Percentiles rank a stretch among this genome's conserved stretches.
Evolutionary conservation across 2,113 vertebrate genomes (phyloP).

Genomic region (Thunnus maccoyii): DNA sequence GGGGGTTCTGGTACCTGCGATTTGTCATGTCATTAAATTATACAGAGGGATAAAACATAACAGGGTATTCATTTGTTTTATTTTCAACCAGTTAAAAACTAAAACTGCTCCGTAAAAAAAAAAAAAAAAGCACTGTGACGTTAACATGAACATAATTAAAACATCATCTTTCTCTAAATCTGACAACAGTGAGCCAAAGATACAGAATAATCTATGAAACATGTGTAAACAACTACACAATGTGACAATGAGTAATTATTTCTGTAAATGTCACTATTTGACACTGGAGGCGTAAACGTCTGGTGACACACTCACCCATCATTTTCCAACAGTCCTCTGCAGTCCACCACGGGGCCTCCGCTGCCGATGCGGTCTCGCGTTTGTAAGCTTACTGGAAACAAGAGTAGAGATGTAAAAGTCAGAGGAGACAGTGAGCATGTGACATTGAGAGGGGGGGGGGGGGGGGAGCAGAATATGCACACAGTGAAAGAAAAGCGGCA

Average conservation of each 20-base stretch:
- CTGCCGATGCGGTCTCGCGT: conserved; percentile 96
- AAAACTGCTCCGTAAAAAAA: too few relatives aligned
- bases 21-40: too few relatives aligned
- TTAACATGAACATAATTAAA: too few relatives aligned
- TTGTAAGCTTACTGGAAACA: conserved; percentile 94
- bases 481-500: background rate
- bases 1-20: too few relatives aligned
- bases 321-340: conserved; percentile 95
- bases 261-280: background rate
- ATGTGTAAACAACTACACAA: background rate
- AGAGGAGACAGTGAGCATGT: background rate
- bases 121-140: too few relatives aligned
- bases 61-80: background rate
- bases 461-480: background rate
- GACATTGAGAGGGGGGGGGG: background rate
- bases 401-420: conserved; percentile 25
- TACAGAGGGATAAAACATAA: background rate
- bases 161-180: too few relatives aligned
- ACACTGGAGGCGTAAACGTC: background rate
- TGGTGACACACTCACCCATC: conserved; percentile 90
- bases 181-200: background rate
- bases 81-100: background rate
- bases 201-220: background rate
- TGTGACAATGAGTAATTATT: background rate
- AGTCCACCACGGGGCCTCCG: conserved; percentile 96